A percentile compares a stretch with the other conserved stretches of the same genome.
These are phyloP conservation scores for Burhinus bistriatus DNA, from an alignment of 2,113 vertebrate genomes.

Conservation along the genomic window DNA sequence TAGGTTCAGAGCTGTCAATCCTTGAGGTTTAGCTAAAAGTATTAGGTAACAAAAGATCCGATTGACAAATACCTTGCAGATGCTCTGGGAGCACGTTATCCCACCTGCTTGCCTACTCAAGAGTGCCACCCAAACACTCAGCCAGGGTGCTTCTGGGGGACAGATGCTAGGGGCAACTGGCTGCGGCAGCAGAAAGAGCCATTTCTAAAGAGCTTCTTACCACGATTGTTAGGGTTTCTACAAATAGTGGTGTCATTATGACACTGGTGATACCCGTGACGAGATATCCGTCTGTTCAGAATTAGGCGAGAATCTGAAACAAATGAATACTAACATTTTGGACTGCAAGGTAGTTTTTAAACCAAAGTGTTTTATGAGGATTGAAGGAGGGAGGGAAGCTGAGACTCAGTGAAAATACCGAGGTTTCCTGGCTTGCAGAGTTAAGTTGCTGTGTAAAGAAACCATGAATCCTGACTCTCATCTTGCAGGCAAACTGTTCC, in stretches of 20 bases:
- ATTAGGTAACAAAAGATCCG: slow-evolving; percentile 48
- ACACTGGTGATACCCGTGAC: too few species aligned
- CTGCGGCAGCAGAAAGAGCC: background rate
- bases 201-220: background rate
- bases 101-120: slow-evolving; percentile 4
- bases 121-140: slow-evolving; percentile 31
- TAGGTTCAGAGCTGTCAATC: slow-evolving; percentile 34
- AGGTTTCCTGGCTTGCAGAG: background rate
- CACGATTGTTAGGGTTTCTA: background rate
- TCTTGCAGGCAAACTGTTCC: background rate
- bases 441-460: background rate
- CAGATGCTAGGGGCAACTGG: background rate
- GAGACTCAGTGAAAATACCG: background rate
- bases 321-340: background rate
- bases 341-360: background rate
- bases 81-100: slow-evolving; percentile 1
- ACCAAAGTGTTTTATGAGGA: background rate
- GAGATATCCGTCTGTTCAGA: background rate
- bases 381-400: background rate
- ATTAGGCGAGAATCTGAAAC: background rate
- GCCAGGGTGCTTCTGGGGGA: background rate
- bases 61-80: slow-evolving; percentile 63
- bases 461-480: background rate
- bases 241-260: background rate
- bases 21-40: slow-evolving; percentile 1